A percentile compares a stretch with the other conserved stretches of the same genome.
Conservation (phyloP, 2,888 invertebrate genomes). For the Agrilus mali region DNA sequence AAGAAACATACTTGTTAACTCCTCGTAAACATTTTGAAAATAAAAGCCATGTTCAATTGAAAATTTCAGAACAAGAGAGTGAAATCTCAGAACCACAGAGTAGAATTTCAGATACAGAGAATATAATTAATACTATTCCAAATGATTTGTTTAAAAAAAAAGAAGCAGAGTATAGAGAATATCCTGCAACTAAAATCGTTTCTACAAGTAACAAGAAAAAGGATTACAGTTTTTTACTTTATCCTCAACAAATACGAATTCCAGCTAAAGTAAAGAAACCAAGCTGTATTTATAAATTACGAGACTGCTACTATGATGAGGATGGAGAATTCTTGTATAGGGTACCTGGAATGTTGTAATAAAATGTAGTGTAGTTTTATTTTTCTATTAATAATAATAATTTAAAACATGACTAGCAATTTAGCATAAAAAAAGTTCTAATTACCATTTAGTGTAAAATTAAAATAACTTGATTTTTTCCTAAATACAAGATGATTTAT, state of each 20-base stretch:
- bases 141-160: not conserved
- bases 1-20: conserved; percentile 6
- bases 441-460: no score
- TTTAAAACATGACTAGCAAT: conserved; percentile 27
- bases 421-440: conserved; percentile 17
- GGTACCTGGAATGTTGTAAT: conserved; percentile 51
- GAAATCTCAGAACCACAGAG: no score
- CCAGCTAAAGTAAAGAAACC: conserved; percentile 49
- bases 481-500: no score
- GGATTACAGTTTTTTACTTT: conserved; percentile 26
- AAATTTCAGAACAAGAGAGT: no score
- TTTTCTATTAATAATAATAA: conserved; percentile 12
- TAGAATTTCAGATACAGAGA: not conserved
- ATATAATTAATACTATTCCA: not conserved
- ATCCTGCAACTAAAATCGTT: conserved; percentile 8
- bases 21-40: not conserved
- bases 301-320: conserved; percentile 70
- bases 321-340: conserved; percentile 71
- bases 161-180: conserved; percentile 1
- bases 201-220: conserved; percentile 11
- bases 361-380: conserved; percentile 8
- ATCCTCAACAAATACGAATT: conserved; percentile 53
- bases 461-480: no score
- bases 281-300: conserved; percentile 58
- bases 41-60: not conserved